Evolutionary conservation across 2,888 invertebrate genomes (phyloP), one percentile per base, ranked within the genome.

Genomic region (Trichopoda pennipes): DNA sequence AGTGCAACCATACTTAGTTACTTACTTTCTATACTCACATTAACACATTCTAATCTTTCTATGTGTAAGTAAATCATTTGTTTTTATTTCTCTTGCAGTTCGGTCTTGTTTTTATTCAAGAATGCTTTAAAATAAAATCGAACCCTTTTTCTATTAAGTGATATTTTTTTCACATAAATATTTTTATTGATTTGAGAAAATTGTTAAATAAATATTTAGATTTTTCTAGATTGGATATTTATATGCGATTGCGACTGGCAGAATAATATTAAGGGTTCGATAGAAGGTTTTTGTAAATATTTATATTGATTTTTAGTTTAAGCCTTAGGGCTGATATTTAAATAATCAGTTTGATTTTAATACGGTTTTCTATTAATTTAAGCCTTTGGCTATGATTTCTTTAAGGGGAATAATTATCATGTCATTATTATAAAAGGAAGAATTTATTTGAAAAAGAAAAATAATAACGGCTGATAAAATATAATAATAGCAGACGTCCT

Each of bases 121-220:
- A 49, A 51, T 80, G 58, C 44, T 28, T 58, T 49, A n/a, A 21
- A 12, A 55, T 19, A 28, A 10, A 17, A 7, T 28, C 28, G 6
- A 80, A 66, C 17, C 47, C 47, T 17, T n/a, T 49, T 49, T 19
- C 47, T 49, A 8, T 47, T n/a, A n/a, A n/a, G 4, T 47, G n/a
- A 1, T n/a, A n/a, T 47, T 47, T n/a, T n/a, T n/a, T 47, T 47
- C 16, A 47, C 7, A 47, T 47, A 47, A 7, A 49, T 17, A 49
- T 49, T 49, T 70, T 73, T 73, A 80, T 77, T 77, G 77, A 73
- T 80, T 81, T 84, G 82, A 72, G 82, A 84, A 80, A 78, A 82
- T 82, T 72, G 63, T 70, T 63, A 82, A 60, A 72, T 68, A 84
- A 82, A 84, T 68, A 82, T 82, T 84, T 80, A 64, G 78, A 80